Evolutionary conservation across 2,113 vertebrate species (phyloP), one percentile per base, ranked within the genome.

Genomic region (Athene noctua): DNA sequence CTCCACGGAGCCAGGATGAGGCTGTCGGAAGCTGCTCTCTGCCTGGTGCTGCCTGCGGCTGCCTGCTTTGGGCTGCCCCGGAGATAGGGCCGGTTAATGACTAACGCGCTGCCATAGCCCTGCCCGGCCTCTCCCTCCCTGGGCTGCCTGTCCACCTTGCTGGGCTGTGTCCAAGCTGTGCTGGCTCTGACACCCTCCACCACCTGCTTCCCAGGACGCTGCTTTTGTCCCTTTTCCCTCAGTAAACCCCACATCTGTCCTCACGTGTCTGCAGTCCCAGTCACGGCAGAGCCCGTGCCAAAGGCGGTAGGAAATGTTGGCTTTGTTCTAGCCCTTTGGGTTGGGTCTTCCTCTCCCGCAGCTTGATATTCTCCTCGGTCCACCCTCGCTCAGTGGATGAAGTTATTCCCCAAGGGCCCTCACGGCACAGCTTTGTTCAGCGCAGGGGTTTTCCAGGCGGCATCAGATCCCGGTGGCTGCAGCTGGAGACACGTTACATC

Each of bases 341-440:
- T 13, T 94, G 85, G 66, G 66, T 67, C 88, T 95, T 95, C 92
- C 94, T 81, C 61, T 90, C 20, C 73, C 1, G 4, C 55, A 61
- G 83, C 68, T 65, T 11, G 51, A 22, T 18, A 3, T 10, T 70
- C 86, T 61, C 49, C 58, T 59, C 2, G 0, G 15, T 7, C 46
- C 5, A 0, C 52, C 55, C 49, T 27, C 2, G 6, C 77, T 79
- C 42, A 4, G 54, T 16, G 46, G 52, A 36, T n/a, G 54, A 30
- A 86, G 40, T 32, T 61, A 29, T 40, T 88, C 74, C 58, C 62
- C 71, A 34, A 23, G 34, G 61, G 36, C 57, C 34, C 3, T 8
- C 11, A 2, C 5, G 5, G 34, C 54, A 42, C 27, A 5, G 86
- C 61, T 68, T 22, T 70, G 66, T 3, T 65, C 20, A 1, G 30